A percentile compares a stretch with the other conserved stretches of the same genome.
These are phyloP conservation scores for Tylochromis polylepis DNA, from an alignment of 2,113 vertebrate genomes.

Conservation along the genomic window DNA sequence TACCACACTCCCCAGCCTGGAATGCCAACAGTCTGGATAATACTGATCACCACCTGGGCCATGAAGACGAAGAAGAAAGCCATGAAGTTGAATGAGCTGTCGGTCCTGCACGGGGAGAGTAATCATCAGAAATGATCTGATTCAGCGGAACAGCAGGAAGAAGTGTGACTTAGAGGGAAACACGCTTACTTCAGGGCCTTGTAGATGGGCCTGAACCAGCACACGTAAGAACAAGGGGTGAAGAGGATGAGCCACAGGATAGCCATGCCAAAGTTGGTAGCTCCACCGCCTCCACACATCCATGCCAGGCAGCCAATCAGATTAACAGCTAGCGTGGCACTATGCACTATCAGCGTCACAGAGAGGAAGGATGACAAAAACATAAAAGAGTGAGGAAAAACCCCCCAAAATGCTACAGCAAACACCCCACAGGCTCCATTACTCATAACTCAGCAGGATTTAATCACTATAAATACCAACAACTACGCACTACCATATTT, in stretches of 20 bases:
- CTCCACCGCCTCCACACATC: conserved; percentile 96
- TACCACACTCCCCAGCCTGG: conserved; percentile 99
- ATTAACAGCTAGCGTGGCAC: conserved; percentile 93
- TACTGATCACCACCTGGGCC: conserved; percentile 96
- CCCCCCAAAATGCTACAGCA: not conserved
- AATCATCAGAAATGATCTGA: not conserved
- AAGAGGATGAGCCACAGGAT: conserved; percentile 99
- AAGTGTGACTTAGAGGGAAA: not conserved
- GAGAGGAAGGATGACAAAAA: not conserved
- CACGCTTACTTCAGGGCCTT: conserved; percentile 97
- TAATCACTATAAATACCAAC: not conserved
- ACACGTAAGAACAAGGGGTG: conserved; percentile 98
- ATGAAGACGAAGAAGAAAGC: conserved; percentile 99
- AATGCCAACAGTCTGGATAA: conserved; percentile 94
- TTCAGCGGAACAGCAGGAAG: not conserved
- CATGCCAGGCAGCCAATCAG: conserved; percentile 98
- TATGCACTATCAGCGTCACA: conserved; percentile 84
- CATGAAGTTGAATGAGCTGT: conserved; percentile 99
- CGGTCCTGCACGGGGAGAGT: conserved; percentile 77
- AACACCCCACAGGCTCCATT: not conserved
- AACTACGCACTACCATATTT: not conserved
- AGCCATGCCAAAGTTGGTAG: conserved; percentile 95
- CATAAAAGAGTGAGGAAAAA: not conserved
- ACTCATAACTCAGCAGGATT: not conserved
- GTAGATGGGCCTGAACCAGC: conserved; percentile 99